These are phyloP conservation scores for Notarius lentiginosus DNA, from an alignment of 2,113 vertebrate genomes.

Conservation along the genomic window DNA sequence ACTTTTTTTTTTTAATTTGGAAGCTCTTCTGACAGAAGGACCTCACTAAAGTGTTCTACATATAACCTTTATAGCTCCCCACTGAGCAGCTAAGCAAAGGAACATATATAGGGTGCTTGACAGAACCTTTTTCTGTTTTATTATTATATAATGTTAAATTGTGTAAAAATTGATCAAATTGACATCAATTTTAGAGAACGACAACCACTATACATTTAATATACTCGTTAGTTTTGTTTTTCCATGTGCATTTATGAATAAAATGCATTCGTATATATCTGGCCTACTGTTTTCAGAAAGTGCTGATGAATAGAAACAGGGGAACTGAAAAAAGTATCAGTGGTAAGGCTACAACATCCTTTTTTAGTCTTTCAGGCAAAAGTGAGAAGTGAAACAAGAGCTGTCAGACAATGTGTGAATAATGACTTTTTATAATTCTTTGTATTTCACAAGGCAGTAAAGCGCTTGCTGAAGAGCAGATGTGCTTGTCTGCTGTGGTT, in stretches of 20 bases:
- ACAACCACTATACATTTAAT: neutral
- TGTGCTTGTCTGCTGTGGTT: neutral
- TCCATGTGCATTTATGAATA: neutral
- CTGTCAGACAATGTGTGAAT: neutral
- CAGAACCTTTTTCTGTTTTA: neutral
- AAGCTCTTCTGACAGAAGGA: neutral
- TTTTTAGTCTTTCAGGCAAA: neutral
- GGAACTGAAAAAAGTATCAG: neutral
- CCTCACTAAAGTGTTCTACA: neutral
- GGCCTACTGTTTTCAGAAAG: neutral
- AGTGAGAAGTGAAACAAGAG: slow-evolving; percentile 19
- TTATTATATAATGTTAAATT: neutral
- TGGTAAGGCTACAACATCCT: neutral
- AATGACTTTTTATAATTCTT: neutral
- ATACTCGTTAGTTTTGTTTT: neutral
- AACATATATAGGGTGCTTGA: neutral
- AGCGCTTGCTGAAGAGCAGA: neutral
- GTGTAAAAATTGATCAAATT: neutral
- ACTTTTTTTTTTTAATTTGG: neutral
- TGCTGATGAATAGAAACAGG: neutral
- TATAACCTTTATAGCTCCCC: neutral
- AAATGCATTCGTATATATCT: neutral
- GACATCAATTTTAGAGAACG: neutral
- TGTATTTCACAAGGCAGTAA: neutral
- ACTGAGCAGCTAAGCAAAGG: neutral